These are phyloP conservation scores for Eurytoma californica DNA, from an alignment of 2,888 invertebrate species.

Conservation along the genomic window DNA sequence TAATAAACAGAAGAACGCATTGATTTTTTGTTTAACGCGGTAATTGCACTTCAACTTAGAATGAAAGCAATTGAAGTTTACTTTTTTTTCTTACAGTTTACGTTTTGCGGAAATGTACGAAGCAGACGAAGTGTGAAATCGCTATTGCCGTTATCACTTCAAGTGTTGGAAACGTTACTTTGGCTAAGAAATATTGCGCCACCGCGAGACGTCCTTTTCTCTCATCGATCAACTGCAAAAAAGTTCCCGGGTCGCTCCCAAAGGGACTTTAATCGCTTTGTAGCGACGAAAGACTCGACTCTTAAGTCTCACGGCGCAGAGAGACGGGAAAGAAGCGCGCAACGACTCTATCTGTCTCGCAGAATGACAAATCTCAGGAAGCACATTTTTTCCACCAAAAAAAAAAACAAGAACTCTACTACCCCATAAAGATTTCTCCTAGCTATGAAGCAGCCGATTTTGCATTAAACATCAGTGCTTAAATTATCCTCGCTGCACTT, in stretches of 20 bases:
- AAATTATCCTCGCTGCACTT: neutral
- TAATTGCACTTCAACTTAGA: neutral
- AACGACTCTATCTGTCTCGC: slow-evolving; percentile 22
- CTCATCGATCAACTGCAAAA: slow-evolving; percentile 43
- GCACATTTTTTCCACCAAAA: slow-evolving; percentile 17
- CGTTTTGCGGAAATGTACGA: slow-evolving; percentile 24
- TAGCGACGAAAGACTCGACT: slow-evolving; percentile 28
- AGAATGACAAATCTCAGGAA: slow-evolving; percentile 35
- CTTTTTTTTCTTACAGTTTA: too few relatives aligned
- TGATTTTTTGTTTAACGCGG: too few relatives aligned
- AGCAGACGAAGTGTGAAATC: slow-evolving; percentile 46
- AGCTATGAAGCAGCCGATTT: neutral
- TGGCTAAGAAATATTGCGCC: slow-evolving; percentile 39
- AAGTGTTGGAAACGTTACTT: slow-evolving; percentile 45
- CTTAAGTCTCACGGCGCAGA: slow-evolving; percentile 7
- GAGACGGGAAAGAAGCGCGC: slow-evolving; percentile 9
- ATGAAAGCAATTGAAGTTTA: neutral
- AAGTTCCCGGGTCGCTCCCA: slow-evolving; percentile 18
- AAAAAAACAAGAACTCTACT: too few relatives aligned
- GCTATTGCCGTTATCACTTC: slow-evolving; percentile 48
- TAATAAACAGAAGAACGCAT: too few relatives aligned
- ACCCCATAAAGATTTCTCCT: too few relatives aligned
- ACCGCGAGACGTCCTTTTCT: slow-evolving; percentile 10
- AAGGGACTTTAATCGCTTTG: slow-evolving; percentile 49
- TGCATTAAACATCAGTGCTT: neutral